phyloP scores from a whole-genome alignment of 1,140 invertebrate genomes.

The Solenopsis fugax region DNA sequence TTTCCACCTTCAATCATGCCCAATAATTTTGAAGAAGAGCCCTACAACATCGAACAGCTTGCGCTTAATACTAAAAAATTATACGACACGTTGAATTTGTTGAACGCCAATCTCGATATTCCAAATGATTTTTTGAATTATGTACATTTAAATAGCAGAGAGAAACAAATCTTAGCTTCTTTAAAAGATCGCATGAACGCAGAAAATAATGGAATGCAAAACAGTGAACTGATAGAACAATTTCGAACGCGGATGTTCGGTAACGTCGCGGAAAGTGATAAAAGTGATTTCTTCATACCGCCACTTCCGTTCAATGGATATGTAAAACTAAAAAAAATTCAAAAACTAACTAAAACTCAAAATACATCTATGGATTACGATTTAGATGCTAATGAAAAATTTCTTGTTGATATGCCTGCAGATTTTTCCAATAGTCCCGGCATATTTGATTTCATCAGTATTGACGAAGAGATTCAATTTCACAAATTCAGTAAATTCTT shows the following conservation, averaged over 20 bases:
- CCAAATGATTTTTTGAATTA: slow-evolving; percentile 66
- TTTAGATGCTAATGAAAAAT: slow-evolving; percentile 32
- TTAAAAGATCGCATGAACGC: slow-evolving; percentile 65
- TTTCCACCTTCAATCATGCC: background rate
- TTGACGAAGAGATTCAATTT: slow-evolving; percentile 69
- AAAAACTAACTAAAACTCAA: background rate
- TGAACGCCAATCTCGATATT: slow-evolving; percentile 77
- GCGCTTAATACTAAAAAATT: slow-evolving; percentile 66
- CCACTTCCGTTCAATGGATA: slow-evolving; percentile 75
- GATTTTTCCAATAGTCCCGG: slow-evolving; percentile 57
- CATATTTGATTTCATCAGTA: slow-evolving; percentile 38
- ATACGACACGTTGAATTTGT: slow-evolving; percentile 72
- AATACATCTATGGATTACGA: slow-evolving; percentile 69
- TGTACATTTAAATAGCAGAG: slow-evolving; percentile 67
- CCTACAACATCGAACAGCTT: slow-evolving; percentile 63
- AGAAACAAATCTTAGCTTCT: slow-evolving; percentile 77
- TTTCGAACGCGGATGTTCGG: slow-evolving; percentile 80
- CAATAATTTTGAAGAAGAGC: background rate
- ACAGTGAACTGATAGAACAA: slow-evolving; percentile 63
- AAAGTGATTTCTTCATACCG: slow-evolving; percentile 72
- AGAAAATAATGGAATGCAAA: background rate
- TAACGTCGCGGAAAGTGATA: background rate
- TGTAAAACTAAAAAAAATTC: slow-evolving; percentile 16
- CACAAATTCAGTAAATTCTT: slow-evolving; percentile 69
- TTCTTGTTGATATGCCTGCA: slow-evolving; percentile 43